phyloP scores from a whole-genome alignment of 2,113 vertebrate genomes.

The Anhinga rufa region DNA sequence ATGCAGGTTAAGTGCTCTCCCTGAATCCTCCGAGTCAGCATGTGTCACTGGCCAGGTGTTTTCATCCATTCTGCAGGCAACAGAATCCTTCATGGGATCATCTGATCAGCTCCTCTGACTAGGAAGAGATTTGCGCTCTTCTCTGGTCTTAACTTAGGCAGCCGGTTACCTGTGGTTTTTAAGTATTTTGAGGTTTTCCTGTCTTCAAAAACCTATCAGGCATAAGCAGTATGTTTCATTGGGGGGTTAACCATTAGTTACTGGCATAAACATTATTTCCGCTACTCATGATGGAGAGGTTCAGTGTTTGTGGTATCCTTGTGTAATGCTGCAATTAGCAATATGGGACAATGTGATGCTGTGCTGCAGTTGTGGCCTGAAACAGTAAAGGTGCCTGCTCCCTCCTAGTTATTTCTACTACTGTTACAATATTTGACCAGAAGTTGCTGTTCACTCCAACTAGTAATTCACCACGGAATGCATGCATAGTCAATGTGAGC shows the following conservation, averaged over 20 bases:
- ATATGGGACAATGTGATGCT: background rate
- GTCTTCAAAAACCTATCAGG: background rate
- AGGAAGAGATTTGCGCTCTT: background rate
- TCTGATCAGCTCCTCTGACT: background rate
- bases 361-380: background rate
- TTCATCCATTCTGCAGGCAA: background rate
- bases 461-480: background rate
- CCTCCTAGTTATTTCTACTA: background rate
- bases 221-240: background rate
- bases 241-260: background rate
- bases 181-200: background rate
- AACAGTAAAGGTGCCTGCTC: background rate
- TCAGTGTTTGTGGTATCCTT: background rate
- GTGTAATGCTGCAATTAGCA: background rate
- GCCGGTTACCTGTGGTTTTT: fast-evolving
- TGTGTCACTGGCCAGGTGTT: background rate
- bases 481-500: background rate
- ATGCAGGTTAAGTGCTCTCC: background rate
- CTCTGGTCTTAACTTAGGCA: background rate
- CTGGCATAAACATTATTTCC: background rate
- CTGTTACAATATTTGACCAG: background rate
- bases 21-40: background rate
- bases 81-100: background rate
- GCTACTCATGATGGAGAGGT: background rate
- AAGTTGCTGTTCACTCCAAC: background rate